Conservation (phyloP, 2,113 vertebrate species). For the Oryctolagus cuniculus region DNA sequence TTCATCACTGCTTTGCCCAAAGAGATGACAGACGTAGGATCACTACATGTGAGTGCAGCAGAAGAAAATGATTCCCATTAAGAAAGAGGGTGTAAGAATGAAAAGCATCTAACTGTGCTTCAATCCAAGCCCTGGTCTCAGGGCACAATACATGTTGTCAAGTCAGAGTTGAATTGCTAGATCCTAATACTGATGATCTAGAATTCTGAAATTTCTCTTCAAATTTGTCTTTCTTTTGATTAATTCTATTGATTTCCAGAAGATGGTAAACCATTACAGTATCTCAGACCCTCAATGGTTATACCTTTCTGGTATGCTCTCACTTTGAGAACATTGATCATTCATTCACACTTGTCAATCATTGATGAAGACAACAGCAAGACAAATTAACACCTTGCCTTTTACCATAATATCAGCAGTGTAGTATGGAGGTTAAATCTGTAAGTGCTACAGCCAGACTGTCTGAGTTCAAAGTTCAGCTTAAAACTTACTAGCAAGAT, state of each 20-base stretch:
- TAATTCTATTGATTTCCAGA: not conserved
- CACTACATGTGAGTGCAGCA: not conserved
- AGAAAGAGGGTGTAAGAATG: not conserved
- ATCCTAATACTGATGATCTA: not conserved
- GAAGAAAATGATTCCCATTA: not conserved
- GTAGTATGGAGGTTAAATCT: too few species aligned
- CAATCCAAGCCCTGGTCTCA: not conserved
- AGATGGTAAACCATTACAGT: not conserved
- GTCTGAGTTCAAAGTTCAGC: not conserved
- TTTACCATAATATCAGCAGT: not conserved
- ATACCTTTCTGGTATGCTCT: not conserved
- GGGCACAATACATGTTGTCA: not conserved
- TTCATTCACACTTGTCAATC: not conserved
- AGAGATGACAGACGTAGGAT: not conserved
- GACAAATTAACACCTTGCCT: not conserved
- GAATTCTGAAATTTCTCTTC: not conserved
- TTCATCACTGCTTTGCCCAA: not conserved
- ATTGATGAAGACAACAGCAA: not conserved
- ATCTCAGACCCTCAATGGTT: not conserved
- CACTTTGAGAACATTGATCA: not conserved
- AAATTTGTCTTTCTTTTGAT: not conserved
- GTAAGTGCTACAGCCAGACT: not conserved
- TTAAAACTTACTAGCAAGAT: not conserved
- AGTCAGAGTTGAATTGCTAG: not conserved
- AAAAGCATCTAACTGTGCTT: not conserved